Conservation (phyloP, 2,113 vertebrate genomes). For the Spea multiplicata region DNA sequence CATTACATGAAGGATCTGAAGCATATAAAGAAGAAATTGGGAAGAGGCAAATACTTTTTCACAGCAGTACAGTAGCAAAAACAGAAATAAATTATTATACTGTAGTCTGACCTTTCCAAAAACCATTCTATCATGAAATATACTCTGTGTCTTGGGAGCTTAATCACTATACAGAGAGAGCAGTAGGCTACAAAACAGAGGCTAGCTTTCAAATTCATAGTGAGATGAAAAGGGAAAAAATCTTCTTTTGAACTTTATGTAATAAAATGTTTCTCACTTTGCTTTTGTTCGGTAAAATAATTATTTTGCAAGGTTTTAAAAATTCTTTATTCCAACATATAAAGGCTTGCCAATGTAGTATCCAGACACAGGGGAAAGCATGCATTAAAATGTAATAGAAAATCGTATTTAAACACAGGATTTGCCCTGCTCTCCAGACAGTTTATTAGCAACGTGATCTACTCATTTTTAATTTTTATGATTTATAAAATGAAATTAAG, state of each 20-base stretch:
- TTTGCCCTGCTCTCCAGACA: too few species aligned
- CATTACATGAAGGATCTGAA: too few species aligned
- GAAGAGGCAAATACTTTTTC: not conserved
- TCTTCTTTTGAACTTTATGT: not conserved
- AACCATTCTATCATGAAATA: not conserved
- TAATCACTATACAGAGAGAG: constrained; percentile 19
- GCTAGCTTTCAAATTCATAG: not conserved
- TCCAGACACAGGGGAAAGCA: too few species aligned
- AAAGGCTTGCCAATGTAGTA: too few species aligned
- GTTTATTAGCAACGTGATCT: too few species aligned
- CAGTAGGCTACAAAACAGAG: constrained; percentile 8
- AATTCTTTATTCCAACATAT: too few species aligned
- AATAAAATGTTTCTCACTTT: constrained; percentile 7
- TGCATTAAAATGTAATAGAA: too few species aligned
- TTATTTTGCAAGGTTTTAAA: too few species aligned
- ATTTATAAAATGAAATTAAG: too few species aligned
- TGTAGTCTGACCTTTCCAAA: constrained; percentile 12
- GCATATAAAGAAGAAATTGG: too few species aligned
- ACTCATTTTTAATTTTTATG: too few species aligned
- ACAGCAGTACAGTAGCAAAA: not conserved
- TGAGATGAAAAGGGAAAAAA: constrained; percentile 21
- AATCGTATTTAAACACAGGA: too few species aligned
- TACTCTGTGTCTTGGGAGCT: constrained; percentile 13
- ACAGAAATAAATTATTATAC: not conserved
- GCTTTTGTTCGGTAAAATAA: not conserved